phyloP scores from a whole-genome alignment of 2,888 invertebrate genomes.

The Strigamia maritima region DNA sequence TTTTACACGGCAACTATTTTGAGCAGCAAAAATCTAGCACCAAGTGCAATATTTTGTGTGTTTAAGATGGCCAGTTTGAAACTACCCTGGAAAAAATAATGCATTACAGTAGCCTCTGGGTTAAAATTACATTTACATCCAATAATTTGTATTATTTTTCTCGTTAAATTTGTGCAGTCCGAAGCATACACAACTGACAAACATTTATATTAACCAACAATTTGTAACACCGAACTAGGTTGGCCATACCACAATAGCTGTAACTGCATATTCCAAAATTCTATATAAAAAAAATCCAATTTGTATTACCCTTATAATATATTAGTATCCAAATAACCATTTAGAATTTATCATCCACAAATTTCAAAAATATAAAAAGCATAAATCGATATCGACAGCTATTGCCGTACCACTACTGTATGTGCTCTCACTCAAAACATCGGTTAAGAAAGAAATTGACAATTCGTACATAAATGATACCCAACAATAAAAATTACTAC shows the following conservation, averaged over 20 bases:
- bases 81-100: background rate
- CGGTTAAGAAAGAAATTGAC: too few relatives aligned
- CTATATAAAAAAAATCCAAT: background rate
- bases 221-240: background rate
- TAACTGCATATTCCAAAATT: background rate
- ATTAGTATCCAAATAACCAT: background rate
- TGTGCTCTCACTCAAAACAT: too few relatives aligned
- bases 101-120: conserved; percentile 23
- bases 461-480: background rate
- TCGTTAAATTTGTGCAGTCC: background rate
- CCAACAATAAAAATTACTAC: background rate
- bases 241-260: background rate
- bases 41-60: conserved; percentile 14
- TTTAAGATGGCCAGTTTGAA: conserved; percentile 5
- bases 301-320: background rate
- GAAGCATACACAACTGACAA: background rate
- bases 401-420: too few relatives aligned
- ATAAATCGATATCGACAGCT: too few relatives aligned
- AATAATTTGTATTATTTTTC: background rate
- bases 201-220: background rate
- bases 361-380: background rate
- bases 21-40: conserved; percentile 23
- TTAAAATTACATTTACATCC: background rate
- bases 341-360: background rate
- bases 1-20: conserved; percentile 19